Base-by-base conservation (phyloP, 2,113 vertebrate species). In the Hyaena hyaena region DNA sequence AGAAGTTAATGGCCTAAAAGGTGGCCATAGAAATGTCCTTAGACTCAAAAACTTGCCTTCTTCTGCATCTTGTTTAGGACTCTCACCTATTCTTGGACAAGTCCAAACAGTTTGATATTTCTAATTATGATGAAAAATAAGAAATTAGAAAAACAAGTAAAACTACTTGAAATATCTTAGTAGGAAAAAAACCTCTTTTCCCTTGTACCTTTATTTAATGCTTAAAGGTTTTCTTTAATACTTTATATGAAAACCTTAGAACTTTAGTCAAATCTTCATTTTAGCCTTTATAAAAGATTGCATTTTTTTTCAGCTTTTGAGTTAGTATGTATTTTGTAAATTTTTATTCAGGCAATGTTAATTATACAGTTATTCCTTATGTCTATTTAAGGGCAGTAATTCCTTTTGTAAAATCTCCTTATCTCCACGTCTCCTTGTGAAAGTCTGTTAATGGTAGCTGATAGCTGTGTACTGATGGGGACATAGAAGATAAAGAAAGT, bases 191-290 rank as follows among this genome's bases (percentile, higher is more conserved):
- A 19, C 31, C 10, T 68, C 31, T 66, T 74, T 95, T 92, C 16
- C 19, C 26, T 87, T 58, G 1, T 39, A 43, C 5, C 79, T 84
- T 82, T 69, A 66, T 66, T 93, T 83, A 88, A 50, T 17, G 55
- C 17, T 90, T 69, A 87, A 95, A 83, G 28, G 17, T 71, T 77
- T 97, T 79, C 61, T 89, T 69, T 53, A 65, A 28, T n/a, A 28
- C 10, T 89, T 76, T 79, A 71, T 80, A 91, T 97, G 33, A 95
- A 92, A 97, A 89, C 4, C 63, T 95, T 26, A 94, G 9, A 61
- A 85, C 6, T 68, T 69, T 9, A 66, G 4, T 84, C 48, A 90
- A 8, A 88, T 48, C 63, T 82, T 96, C 11, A 15, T 91, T 96
- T 90, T 23, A 73, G 45, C 28, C 31, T 93, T 84, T 79, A 3